Conservation (phyloP, 2,797 vertebrate species). For the Phoebastria nigripes region DNA sequence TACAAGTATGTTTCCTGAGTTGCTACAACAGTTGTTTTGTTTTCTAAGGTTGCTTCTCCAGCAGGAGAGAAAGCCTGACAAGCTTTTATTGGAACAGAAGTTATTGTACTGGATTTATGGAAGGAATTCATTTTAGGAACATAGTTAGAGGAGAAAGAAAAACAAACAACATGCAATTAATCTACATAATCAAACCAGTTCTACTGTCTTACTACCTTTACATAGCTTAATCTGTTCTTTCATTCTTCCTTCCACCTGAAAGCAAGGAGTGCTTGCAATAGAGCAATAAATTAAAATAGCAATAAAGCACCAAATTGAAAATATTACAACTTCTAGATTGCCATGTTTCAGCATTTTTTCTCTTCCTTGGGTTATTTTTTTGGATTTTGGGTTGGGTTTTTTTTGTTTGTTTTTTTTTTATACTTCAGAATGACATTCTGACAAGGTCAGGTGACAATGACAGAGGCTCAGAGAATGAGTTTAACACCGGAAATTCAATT, state of each 20-base stretch:
- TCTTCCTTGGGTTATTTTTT: neutral
- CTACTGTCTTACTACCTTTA: neutral
- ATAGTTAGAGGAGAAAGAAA: conserved; percentile 25
- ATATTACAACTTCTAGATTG: neutral
- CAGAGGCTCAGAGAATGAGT: neutral
- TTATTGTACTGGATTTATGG: conserved; percentile 64
- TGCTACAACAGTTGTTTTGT: conserved; percentile 31
- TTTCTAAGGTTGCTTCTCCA: conserved; percentile 47
- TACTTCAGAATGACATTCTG: neutral
- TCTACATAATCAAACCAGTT: conserved; percentile 37
- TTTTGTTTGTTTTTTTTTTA: neutral
- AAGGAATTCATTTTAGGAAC: conserved; percentile 63
- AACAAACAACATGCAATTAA: conserved; percentile 1
- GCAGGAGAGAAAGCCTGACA: conserved; percentile 64
- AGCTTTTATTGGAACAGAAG: conserved; percentile 69
- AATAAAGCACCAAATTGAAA: neutral
- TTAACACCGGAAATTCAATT: neutral
- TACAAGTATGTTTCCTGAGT: conserved; percentile 43
- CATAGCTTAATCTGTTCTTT: neutral
- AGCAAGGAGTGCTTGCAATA: neutral
- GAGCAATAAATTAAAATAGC: neutral
- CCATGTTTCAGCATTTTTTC: neutral
- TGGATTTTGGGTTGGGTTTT: too few relatives aligned
- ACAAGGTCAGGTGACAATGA: neutral
- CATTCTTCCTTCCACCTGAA: neutral